Base-by-base conservation (phyloP, 35 echinoderm and acorn worm species). In the Acanthaster planci region DNA sequence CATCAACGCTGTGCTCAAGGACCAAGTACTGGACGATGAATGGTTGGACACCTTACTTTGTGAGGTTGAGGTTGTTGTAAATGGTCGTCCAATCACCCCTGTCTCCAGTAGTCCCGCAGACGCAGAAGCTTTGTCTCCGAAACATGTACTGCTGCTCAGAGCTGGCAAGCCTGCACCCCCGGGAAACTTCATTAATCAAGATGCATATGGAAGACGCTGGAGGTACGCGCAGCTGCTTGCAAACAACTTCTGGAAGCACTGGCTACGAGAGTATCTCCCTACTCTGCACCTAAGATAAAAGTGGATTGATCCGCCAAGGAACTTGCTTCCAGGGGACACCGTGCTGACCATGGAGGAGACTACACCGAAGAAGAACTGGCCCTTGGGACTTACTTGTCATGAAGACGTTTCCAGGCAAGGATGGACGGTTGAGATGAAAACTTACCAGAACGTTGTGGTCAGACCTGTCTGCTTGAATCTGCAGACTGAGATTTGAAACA, bases 231-330 rank as follows among this genome's bases (percentile, higher is more conserved):
- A 92, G 40, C 82, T 88, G 21, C 52, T 92, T 9, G 85, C 90
- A 18, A 27, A 80, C 31, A 39, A 76, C 10, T 93, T 93, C 52
- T 93, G 92, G 92, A 23, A 77, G 39, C 50, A 82, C 22, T 93
- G 86, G 87, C 5, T 80, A 12, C 78, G 67, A 32, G 92, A 93
- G 53, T 93, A 88, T 40, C 53, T 92, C 31, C 90, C 84, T 17
- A 44, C 42, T 1, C 37, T 87, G n/a, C 79, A 92, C 26, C 52
- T 35, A 38, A 76, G 90, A 15, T 50, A 84, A 59, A 92, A 92
- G 75, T 92, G 90, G 90, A 68, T 9, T 5, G 5, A 44, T 78
- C 68, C 85, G 1, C 29, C 55, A 38, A 57, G 53, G 14, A 88
- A 84, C 31, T 18, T 92, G 39, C 8, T 56, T 18, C 44, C 77